Base-by-base conservation (phyloP, 2,888 invertebrate genomes). In the Cetonia aurata region DNA sequence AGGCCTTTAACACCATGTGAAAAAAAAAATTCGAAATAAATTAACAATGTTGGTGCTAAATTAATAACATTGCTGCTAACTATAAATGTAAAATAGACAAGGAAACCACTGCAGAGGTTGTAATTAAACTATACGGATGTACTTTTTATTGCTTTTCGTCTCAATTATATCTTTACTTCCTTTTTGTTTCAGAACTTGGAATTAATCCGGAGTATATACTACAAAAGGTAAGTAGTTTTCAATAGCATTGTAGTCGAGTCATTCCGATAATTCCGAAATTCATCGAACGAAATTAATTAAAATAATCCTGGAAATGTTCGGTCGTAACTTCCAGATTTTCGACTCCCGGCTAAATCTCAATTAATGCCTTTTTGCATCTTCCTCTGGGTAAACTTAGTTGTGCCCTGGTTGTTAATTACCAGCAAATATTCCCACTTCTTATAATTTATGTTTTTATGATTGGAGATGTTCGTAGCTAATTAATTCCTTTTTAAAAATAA, bases 151-250 rank as follows among this genome's bases (percentile, higher is more conserved):
- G 10, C 1, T 62, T 19, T 56, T 25, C 37, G 19, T 57, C 31
- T 37, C 17, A 60, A 67, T 59, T 55, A 55, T 13, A 41, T 65
- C 42, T 69, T 69, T 67, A 52, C 41, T 56, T 62, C 46, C 41
- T 67, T 53, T 70, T 74, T 71, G 73, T 78, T 78, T 66, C 77
- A 79, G 79, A 79, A 72, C 70, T 79, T 71, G 79, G 79, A 60
- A 78, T 79, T 60, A 79, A 79, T 76, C 78, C 78, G 70, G 76
- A 79, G 69, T 78, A 78, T 73, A 79, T 79, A 74, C 70, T 78
- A 55, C 79, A 79, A 78, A 79, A 79, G 78, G 79, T 79, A 74
- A 72, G 74, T 57, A 17, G 52, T 17, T 55, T 56, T 42, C 55
- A 53, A 48, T 44, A 37, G 56, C 37, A 52, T 41, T 60, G 60